Conservation (phyloP, 2,888 invertebrate species). For the Synergus umbraculus region DNA sequence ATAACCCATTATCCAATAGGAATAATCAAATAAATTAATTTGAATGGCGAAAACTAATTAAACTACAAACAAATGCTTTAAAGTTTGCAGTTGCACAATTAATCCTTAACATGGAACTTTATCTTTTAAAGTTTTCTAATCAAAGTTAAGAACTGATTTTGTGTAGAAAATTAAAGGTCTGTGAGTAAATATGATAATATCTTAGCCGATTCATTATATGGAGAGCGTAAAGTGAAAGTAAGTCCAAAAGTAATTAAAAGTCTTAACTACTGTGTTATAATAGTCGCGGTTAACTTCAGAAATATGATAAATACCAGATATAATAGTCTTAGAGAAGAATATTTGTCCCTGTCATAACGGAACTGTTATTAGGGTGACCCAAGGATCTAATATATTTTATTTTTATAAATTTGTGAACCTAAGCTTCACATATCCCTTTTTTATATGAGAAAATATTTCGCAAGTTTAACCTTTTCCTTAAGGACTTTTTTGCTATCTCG, state of each 20-base stretch:
- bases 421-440: background rate
- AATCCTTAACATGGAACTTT: too few relatives aligned
- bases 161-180: background rate
- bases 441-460: background rate
- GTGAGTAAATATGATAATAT: background rate
- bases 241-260: background rate
- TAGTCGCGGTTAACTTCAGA: background rate
- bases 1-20: too few relatives aligned
- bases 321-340: background rate
- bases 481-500: too few relatives aligned
- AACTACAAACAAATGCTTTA: too few relatives aligned
- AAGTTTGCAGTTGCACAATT: too few relatives aligned
- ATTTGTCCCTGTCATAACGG: background rate
- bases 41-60: too few relatives aligned
- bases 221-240: background rate
- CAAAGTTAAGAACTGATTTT: background rate
- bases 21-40: too few relatives aligned
- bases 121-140: too few relatives aligned
- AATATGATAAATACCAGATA: background rate
- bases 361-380: background rate
- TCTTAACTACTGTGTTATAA: background rate
- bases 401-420: background rate
- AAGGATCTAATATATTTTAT: background rate
- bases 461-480: background rate
- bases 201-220: background rate